Evolutionary conservation across 1,140 invertebrate species (phyloP).

Genomic region (Euschistus heros): DNA sequence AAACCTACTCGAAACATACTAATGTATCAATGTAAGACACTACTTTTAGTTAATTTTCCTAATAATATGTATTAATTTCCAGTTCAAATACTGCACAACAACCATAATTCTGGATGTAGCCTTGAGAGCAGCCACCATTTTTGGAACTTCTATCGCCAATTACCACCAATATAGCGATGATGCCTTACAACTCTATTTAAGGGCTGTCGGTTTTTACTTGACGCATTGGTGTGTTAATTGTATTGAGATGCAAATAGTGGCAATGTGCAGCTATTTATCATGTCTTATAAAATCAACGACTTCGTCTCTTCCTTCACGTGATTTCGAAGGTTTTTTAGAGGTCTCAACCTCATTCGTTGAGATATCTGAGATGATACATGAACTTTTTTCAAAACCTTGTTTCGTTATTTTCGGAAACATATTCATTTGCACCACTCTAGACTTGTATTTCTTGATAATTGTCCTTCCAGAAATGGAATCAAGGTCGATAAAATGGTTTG

Average conservation of each 20-base stretch:
- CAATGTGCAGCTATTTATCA: not conserved
- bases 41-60: too few relatives aligned
- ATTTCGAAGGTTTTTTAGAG: not conserved
- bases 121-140: not conserved
- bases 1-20: too few relatives aligned
- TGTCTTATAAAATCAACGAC: not conserved
- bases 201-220: not conserved
- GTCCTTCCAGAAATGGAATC: not conserved
- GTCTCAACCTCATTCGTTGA: not conserved
- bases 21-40: too few relatives aligned
- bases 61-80: too few relatives aligned
- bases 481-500: not conserved
- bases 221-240: not conserved
- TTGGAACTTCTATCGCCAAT: not conserved
- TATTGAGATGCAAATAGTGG: constrained; percentile 2
- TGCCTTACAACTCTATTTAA: not conserved
- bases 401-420: not conserved
- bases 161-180: not conserved
- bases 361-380: not conserved
- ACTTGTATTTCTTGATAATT: not conserved
- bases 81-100: not conserved
- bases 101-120: not conserved
- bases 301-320: not conserved
- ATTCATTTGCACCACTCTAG: constrained; percentile 3
- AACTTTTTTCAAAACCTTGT: not conserved